These are phyloP conservation scores for Capreolus pygargus DNA, from an alignment of 2,113 vertebrate genomes.

Conservation along the genomic window DNA sequence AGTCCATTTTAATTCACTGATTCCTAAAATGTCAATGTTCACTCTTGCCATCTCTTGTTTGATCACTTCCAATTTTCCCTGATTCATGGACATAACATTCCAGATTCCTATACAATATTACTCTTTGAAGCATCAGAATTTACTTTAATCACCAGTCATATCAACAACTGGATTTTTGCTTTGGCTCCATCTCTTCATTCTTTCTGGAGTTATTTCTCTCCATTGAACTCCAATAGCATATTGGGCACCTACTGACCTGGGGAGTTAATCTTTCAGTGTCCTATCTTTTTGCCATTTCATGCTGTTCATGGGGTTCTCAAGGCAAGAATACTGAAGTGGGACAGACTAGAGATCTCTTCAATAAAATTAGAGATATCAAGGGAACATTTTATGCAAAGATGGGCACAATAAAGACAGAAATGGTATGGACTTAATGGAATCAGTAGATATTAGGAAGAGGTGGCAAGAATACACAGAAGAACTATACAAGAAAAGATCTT, in stretches of 20 bases:
- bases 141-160: not conserved
- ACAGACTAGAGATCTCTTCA: not conserved
- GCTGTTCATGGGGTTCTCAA: not conserved
- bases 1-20: not conserved
- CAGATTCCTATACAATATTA: not conserved
- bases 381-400: not conserved
- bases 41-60: not conserved
- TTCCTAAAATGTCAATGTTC: not conserved
- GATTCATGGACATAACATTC: not conserved
- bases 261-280: not conserved
- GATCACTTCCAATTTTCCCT: not conserved
- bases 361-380: not conserved
- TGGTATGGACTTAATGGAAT: not conserved
- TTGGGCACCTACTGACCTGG: not conserved
- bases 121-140: not conserved
- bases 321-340: not conserved
- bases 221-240: not conserved
- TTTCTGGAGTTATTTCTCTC: not conserved
- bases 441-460: not conserved
- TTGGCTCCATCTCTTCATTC: not conserved
- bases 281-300: not conserved
- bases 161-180: not conserved
- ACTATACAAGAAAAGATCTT: not conserved
- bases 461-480: not conserved
- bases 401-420: not conserved